These are phyloP conservation scores for Himalopsyche tibetana DNA, from an alignment of 2,888 invertebrate species.

Conservation along the genomic window DNA sequence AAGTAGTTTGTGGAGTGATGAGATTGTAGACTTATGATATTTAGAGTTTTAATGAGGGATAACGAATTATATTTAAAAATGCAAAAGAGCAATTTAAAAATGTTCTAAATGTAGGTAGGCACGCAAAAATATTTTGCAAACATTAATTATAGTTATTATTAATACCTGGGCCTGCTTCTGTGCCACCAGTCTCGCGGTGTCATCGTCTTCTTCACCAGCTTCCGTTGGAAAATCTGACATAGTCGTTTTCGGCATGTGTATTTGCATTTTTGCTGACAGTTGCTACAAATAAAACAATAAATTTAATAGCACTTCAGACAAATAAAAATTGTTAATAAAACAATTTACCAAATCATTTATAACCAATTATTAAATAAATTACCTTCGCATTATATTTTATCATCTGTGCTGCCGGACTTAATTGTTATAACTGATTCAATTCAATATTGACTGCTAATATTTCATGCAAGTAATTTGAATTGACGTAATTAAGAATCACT, in stretches of 20 bases:
- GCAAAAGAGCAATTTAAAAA: too few species aligned
- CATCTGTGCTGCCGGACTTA: background rate
- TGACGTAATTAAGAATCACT: background rate
- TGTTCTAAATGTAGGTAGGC: background rate
- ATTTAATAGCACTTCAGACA: background rate
- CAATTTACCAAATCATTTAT: background rate
- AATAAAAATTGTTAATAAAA: background rate
- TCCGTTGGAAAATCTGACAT: conserved; percentile 71
- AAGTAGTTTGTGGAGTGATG: too few species aligned
- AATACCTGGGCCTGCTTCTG: conserved; percentile 76
- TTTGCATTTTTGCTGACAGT: conserved; percentile 84
- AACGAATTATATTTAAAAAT: too few species aligned
- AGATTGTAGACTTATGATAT: too few species aligned
- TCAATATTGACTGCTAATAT: background rate
- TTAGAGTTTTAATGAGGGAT: too few species aligned
- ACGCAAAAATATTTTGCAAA: background rate
- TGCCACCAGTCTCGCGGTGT: conserved; percentile 72
- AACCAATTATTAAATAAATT: background rate
- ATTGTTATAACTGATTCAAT: conserved; percentile 4
- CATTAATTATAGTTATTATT: background rate
- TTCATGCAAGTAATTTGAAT: background rate
- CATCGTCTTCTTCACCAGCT: conserved; percentile 73
- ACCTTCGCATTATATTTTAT: conserved; percentile 10
- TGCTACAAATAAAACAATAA: conserved; percentile 70
- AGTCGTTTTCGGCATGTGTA: conserved; percentile 74